These are phyloP conservation scores for Chromobotia macracanthus DNA, from an alignment of 2,797 vertebrate genomes.

Conservation along the genomic window DNA sequence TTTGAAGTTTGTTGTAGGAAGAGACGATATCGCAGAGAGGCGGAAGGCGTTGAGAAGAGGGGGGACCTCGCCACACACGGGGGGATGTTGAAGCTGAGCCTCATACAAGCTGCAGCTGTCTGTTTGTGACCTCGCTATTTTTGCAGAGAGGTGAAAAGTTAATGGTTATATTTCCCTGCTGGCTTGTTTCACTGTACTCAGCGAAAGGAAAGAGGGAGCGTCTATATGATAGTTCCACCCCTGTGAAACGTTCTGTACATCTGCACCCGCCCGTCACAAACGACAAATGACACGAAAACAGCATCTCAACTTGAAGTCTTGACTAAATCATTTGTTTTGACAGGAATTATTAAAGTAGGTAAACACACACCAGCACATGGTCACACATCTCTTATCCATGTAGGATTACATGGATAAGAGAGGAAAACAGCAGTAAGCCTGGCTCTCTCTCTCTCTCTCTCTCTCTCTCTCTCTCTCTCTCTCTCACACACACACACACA, in stretches of 20 bases:
- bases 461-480: constrained; percentile 5
- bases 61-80: constrained; percentile 5
- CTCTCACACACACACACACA: constrained; percentile 22
- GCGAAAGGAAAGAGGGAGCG: constrained; percentile 34
- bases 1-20: constrained; percentile 42
- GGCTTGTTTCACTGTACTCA: constrained; percentile 59
- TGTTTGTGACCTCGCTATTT: constrained; percentile 62
- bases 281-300: background rate
- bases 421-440: background rate
- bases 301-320: constrained; percentile 7
- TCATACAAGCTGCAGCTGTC: constrained; percentile 52
- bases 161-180: constrained; percentile 61
- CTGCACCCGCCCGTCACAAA: background rate
- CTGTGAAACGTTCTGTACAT: constrained; percentile 15
- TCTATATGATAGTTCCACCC: constrained; percentile 6
- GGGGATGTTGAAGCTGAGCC: constrained; percentile 31
- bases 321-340: constrained; percentile 11
- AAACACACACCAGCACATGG: background rate
- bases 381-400: background rate
- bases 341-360: background rate
- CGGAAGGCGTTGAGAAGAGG: background rate
- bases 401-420: background rate
- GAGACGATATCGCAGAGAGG: constrained; percentile 14
- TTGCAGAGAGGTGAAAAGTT: constrained; percentile 59
- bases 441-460: background rate